Evolutionary conservation across 2,888 invertebrate species (phyloP), one percentile per base, ranked within the genome.

Genomic region (Melanargia galathea): DNA sequence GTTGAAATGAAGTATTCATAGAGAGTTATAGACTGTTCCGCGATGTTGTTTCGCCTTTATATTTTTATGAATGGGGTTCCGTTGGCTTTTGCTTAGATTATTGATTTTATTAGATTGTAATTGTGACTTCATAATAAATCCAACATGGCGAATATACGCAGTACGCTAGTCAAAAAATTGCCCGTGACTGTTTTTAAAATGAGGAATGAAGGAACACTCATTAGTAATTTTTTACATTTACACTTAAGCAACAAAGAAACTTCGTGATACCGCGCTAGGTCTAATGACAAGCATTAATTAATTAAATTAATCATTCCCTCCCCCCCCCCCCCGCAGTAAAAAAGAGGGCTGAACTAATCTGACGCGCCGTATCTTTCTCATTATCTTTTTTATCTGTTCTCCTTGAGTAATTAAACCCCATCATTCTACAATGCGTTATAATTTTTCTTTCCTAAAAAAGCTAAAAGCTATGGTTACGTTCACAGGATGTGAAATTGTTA

Each of bases 371-470:
- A 71, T 64, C 65, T 56, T 64, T 66, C 60, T 64, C 51, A 62
- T 69, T 64, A 66, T 64, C 66, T 68, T 71, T 64, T 68, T 66
- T 70, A 64, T 64, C 62, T 65, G 35, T 64, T 65, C 20, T 22
- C 33, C 61, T 68, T 60, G 54, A 64, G 65, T 70, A 68, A 70
- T 70, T 68, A 66, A 66, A 58, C 61, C 46, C 55, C 60, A 60
- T 66, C 58, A 8, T 58, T 65, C 60, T 62, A 54, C 52, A 51
- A 35, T 51, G 30, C 26, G 45, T 57, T 54, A n/a, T 40, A 49
- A 55, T 64, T 56, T 64, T 58, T 38, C 40, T 48, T 40, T n/a
- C 16, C 33, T 22, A 40, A 10, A 54, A 20, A 16, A 49, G 11
- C 8, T 8, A 45, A 45, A 20, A 40, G 8, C 30, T 8, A 30